Conservation (phyloP, 2,113 vertebrate genomes). For the Apteryx mantelli region DNA sequence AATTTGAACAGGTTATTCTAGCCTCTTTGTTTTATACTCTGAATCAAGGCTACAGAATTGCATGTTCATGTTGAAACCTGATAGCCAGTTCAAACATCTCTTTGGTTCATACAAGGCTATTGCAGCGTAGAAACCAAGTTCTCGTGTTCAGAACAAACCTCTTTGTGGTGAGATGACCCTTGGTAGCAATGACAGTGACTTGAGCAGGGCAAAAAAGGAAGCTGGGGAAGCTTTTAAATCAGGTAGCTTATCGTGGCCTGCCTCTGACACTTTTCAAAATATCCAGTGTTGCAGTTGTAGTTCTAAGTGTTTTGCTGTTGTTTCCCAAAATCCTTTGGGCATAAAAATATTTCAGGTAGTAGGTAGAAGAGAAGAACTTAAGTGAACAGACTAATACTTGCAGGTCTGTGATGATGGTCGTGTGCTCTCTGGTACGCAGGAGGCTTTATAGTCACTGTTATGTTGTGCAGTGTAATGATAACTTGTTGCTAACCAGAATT, state of each 20-base stretch:
- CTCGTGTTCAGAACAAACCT: constrained; percentile 13
- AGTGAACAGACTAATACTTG: background rate
- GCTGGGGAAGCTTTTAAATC: background rate
- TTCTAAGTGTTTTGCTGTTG: background rate
- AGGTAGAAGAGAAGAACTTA: background rate
- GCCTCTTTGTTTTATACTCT: background rate
- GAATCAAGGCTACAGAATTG: background rate
- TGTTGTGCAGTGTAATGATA: background rate
- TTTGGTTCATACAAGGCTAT: background rate
- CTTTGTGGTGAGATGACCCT: background rate
- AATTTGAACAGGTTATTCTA: background rate
- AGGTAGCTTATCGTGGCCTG: background rate
- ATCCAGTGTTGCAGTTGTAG: background rate
- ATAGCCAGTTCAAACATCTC: background rate
- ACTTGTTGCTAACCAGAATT: background rate
- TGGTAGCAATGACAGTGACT: background rate
- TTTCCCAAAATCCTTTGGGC: background rate
- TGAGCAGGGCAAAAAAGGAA: background rate
- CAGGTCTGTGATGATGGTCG: accelerated
- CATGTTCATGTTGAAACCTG: constrained; percentile 8
- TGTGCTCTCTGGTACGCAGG: background rate
- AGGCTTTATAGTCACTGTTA: background rate
- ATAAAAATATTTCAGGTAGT: background rate
- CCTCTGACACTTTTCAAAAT: background rate
- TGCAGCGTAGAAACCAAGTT: background rate